A percentile compares a stretch with the other conserved stretches of the same genome.
These are phyloP conservation scores for Phorcus lineatus DNA, from an alignment of 2,888 invertebrate species.

Conservation along the genomic window DNA sequence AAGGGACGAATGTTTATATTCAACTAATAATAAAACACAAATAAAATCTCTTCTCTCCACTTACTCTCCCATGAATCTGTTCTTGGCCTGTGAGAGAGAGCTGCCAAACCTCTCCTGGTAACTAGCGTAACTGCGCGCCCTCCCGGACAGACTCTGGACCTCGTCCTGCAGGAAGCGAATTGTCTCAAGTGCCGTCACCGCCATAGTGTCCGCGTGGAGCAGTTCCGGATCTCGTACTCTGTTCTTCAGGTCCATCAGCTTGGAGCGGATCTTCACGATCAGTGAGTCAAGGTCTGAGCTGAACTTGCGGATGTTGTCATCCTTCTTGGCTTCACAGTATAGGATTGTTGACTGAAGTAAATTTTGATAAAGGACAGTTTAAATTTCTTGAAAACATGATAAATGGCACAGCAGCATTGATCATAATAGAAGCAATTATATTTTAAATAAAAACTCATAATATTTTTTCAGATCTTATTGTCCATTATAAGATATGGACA, in stretches of 20 bases:
- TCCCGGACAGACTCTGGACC: conserved; percentile 66
- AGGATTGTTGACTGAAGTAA: conserved; percentile 70
- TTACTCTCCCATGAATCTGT: conserved; percentile 58
- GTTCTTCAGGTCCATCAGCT: conserved; percentile 70
- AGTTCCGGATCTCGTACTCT: conserved; percentile 71
- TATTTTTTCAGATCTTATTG: too few relatives aligned
- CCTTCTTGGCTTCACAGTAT: conserved; percentile 75
- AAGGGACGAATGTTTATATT: too few relatives aligned
- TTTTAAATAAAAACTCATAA: too few relatives aligned
- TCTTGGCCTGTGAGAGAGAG: conserved; percentile 68
- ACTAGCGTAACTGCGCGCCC: conserved; percentile 73
- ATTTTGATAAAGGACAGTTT: background rate
- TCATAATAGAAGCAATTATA: too few relatives aligned
- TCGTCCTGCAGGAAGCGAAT: conserved; percentile 70
- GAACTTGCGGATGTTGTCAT: conserved; percentile 75
- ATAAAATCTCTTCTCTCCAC: conserved; percentile 22
- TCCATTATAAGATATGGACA: too few relatives aligned
- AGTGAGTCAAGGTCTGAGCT: conserved; percentile 71
- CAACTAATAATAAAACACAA: too few relatives aligned
- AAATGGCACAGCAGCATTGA: too few relatives aligned
- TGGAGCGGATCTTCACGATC: conserved; percentile 67
- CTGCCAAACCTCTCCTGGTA: conserved; percentile 75
- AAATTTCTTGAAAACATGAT: too few relatives aligned
- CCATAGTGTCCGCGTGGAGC: conserved; percentile 69
- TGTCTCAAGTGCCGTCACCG: conserved; percentile 70